phyloP scores from a whole-genome alignment of 2,113 vertebrate species.

The Lepus europaeus region DNA sequence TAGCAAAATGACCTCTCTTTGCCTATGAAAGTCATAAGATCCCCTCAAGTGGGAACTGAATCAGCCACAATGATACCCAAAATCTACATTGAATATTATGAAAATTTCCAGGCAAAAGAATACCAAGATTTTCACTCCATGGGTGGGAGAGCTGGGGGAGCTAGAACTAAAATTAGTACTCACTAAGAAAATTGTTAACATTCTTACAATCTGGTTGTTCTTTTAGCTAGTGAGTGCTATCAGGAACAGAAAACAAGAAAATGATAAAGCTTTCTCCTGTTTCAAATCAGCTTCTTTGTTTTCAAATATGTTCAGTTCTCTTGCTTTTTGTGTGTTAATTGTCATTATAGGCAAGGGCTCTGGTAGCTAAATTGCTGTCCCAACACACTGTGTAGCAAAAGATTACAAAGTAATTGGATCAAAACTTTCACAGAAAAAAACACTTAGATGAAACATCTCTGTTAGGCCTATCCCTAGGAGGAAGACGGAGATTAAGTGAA shows the following conservation, averaged over 20 bases:
- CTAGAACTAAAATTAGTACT: conserved; percentile 44
- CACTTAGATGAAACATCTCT: conserved; percentile 64
- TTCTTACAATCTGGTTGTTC: conserved; percentile 22
- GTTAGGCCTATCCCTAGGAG: conserved; percentile 28
- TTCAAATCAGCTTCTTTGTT: neutral
- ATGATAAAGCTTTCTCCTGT: neutral
- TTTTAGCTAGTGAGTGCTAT: conserved; percentile 37
- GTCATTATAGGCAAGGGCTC: neutral
- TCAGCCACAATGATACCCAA: neutral
- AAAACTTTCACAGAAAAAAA: conserved; percentile 67
- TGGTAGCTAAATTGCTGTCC: conserved; percentile 26
- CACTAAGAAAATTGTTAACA: conserved; percentile 19
- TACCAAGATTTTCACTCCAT: conserved; percentile 37
- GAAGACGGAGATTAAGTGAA: conserved; percentile 70
- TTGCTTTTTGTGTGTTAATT: conserved; percentile 48
- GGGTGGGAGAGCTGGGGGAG: neutral
- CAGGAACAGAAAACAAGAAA: neutral
- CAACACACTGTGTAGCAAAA: neutral
- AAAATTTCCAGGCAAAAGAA: conserved; percentile 33
- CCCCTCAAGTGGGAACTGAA: neutral
- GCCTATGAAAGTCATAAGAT: neutral
- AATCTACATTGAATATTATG: neutral
- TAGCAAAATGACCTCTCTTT: neutral
- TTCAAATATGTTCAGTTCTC: conserved; percentile 54
- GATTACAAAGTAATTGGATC: conserved; percentile 72